phyloP scores from a whole-genome alignment of 1,140 invertebrate genomes.

The Colletes gigas region DNA sequence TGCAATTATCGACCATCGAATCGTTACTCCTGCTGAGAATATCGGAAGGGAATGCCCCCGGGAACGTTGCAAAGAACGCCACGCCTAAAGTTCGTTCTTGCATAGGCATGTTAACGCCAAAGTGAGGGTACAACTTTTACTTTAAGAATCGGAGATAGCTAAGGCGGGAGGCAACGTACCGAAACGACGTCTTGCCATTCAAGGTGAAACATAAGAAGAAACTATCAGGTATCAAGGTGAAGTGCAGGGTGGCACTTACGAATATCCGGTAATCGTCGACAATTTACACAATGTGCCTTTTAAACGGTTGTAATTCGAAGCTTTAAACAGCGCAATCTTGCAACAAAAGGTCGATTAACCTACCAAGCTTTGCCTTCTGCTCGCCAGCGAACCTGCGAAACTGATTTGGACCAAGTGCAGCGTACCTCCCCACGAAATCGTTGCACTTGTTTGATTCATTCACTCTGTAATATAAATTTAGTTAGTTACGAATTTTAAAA shows the following conservation, averaged over 20 bases:
- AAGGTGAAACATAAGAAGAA: conserved; percentile 31
- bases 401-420: too few species aligned
- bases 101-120: background rate
- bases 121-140: conserved; percentile 20
- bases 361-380: too few species aligned
- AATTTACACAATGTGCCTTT: background rate
- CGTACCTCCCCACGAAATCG: too few species aligned
- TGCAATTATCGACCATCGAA: background rate
- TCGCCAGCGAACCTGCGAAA: background rate
- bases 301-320: background rate
- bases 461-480: too few species aligned
- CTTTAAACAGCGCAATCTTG: background rate
- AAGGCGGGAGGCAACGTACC: background rate
- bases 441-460: too few species aligned
- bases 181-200: background rate
- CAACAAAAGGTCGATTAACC: too few species aligned
- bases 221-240: conserved; percentile 40
- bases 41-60: background rate
- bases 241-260: conserved; percentile 2
- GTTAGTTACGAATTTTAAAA: too few species aligned
- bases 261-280: background rate
- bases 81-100: conserved; percentile 4
- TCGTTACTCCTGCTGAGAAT: background rate
- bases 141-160: background rate
- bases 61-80: background rate